Conservation (phyloP, 92 coral and sea anemone species). For the Porites lobata region DNA sequence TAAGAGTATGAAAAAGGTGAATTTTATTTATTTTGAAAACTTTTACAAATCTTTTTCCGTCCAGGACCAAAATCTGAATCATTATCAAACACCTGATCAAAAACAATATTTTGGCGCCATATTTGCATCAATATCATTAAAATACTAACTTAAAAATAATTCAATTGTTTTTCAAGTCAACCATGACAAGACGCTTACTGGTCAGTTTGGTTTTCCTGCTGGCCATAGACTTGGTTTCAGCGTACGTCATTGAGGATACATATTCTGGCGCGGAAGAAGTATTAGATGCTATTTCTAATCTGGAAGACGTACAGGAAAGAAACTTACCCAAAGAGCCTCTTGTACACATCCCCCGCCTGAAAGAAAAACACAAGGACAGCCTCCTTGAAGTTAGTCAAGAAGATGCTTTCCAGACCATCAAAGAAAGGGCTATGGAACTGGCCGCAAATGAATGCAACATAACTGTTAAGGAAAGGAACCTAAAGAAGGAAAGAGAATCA, state of each 20-base stretch:
- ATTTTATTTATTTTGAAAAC: too few relatives aligned
- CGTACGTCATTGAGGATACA: conserved; percentile 5
- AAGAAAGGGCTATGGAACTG: neutral
- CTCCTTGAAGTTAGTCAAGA: neutral
- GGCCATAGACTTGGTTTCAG: conserved; percentile 11
- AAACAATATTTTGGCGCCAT: too few relatives aligned
- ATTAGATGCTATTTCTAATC: neutral
- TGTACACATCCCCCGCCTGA: neutral
- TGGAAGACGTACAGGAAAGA: neutral
- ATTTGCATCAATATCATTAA: too few relatives aligned
- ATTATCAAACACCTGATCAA: too few relatives aligned
- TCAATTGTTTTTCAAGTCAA: neutral
- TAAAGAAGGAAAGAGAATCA: neutral
- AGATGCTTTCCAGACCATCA: neutral
- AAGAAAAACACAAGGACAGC: neutral
- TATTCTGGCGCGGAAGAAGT: neutral
- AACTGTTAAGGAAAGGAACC: neutral
- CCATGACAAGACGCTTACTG: neutral
- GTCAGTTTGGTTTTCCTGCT: neutral
- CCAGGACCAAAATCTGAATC: too few relatives aligned
- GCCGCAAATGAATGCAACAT: neutral
- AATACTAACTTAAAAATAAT: too few relatives aligned
- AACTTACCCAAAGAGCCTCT: neutral
- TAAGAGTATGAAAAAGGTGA: too few relatives aligned
- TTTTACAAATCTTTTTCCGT: too few relatives aligned